Evolutionary conservation across 2,888 invertebrate genomes (phyloP), one percentile per base, ranked within the genome.

Genomic region (Maniola hyperantus): DNA sequence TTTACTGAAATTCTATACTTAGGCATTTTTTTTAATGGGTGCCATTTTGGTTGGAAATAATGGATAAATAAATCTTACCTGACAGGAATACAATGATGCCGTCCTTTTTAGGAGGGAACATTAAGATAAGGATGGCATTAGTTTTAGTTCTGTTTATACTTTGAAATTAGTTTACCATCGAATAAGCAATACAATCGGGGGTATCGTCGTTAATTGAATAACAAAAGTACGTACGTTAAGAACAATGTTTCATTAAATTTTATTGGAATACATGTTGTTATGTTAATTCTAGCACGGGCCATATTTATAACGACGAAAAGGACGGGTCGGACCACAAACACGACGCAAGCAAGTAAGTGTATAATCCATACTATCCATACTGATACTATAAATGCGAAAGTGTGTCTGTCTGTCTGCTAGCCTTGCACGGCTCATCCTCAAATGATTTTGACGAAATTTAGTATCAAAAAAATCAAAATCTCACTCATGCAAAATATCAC

Each of bases 311-410:
- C 68, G 92, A 93, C 68, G 93, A 93, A 51, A 92, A 91, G 74
- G 92, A 93, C 51, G 87, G 89, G n/a, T 91, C 91, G 2, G 93
- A 93, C 70, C 92, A 92, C 74, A 92, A 91, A 76, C 93, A 92
- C 67, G 93, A 93, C 76, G 92, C 92, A 77, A 92, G 91, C 91
- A 93, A 92, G 93, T 93, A 71, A 89, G 93, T 87, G 18, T 64
- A 10, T 26, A 51, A 36, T 26, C 39, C 50, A 6, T 50, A 46
- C 10, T 15, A 36, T 42, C 5, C 13, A 10, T 15, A 18, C 10
- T 18, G n/a, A n/a, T n/a, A n/a, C n/a, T n/a, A n/a, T n/a, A n/a
- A n/a, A n/a, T n/a, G n/a, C n/a, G n/a, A n/a, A n/a, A n/a, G n/a
- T n/a, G n/a, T n/a, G n/a, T n/a, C n/a, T n/a, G n/a, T n/a, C n/a